Percentiles rank a stretch among this genome's conserved stretches.
Conservation (phyloP, 1,140 invertebrate species). For the Oncopeltus fasciatus region DNA sequence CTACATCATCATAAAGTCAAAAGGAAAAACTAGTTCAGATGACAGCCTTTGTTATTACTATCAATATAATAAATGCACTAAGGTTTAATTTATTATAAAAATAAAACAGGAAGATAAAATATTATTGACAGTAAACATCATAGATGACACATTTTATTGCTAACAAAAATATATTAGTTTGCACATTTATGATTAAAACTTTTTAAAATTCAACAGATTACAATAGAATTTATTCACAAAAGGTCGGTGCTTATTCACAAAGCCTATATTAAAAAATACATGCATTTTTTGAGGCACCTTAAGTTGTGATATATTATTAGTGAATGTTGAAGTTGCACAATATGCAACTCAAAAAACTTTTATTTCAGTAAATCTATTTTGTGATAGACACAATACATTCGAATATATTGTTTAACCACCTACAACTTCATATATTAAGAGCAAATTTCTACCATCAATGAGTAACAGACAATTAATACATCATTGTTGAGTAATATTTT, state of each 20-base stretch:
- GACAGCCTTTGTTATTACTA: slow-evolving; percentile 5
- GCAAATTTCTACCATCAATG: too few relatives aligned
- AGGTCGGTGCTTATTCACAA: slow-evolving; percentile 4
- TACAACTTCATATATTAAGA: too few relatives aligned
- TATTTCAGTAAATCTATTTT: too few relatives aligned
- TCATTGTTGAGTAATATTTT: too few relatives aligned
- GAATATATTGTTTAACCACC: too few relatives aligned
- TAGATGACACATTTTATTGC: background rate
- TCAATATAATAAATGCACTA: background rate
- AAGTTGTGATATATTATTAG: too few relatives aligned
- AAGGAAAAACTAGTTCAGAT: background rate
- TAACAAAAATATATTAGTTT: slow-evolving; percentile 3
- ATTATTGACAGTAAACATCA: background rate
- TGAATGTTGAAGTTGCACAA: too few relatives aligned
- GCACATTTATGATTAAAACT: background rate
- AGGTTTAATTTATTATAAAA: background rate
- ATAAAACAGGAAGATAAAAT: slow-evolving; percentile 4
- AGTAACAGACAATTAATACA: too few relatives aligned
- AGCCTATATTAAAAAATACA: background rate
- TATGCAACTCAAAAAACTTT: too few relatives aligned
- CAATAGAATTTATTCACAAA: background rate
- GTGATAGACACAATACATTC: too few relatives aligned
- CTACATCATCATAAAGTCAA: background rate
- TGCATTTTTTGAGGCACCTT: background rate
- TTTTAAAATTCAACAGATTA: background rate